Conservation (phyloP, 2,797 vertebrate genomes). For the Sitta carolinensis region DNA sequence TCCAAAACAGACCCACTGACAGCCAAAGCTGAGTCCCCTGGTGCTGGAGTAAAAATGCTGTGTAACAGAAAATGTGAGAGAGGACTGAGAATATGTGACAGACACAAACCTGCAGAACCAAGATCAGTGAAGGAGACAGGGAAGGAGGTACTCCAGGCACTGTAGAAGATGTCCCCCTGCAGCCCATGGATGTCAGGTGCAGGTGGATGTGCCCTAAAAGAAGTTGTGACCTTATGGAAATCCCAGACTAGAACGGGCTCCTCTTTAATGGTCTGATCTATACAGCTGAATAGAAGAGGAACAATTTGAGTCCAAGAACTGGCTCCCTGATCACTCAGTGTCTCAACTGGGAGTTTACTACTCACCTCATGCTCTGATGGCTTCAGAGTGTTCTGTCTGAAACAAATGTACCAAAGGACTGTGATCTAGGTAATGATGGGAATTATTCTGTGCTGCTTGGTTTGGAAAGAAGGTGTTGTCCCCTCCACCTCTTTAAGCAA, state of each 20-base stretch:
- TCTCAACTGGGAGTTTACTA: background rate
- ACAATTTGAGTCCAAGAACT: background rate
- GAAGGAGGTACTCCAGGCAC: background rate
- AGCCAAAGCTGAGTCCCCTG: accelerated
- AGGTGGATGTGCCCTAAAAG: background rate
- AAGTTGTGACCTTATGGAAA: background rate
- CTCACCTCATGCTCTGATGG: background rate
- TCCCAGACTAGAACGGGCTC: background rate
- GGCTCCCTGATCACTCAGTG: background rate
- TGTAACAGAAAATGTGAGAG: background rate
- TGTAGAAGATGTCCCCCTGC: background rate
- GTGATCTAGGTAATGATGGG: background rate
- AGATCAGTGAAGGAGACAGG: background rate
- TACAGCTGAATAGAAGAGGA: background rate
- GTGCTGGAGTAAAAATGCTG: accelerated
- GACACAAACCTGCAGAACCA: background rate
- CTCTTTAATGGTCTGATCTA: background rate
- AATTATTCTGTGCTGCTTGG: background rate
- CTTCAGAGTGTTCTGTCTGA: background rate
- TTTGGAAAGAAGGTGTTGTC: background rate
- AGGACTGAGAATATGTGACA: background rate
- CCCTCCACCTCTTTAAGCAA: background rate
- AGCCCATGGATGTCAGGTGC: background rate
- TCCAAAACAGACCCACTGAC: accelerated
- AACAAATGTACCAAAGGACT: background rate